These are phyloP conservation scores for Acromyrmex heyeri DNA, from an alignment of 1,140 invertebrate species.

Conservation along the genomic window DNA sequence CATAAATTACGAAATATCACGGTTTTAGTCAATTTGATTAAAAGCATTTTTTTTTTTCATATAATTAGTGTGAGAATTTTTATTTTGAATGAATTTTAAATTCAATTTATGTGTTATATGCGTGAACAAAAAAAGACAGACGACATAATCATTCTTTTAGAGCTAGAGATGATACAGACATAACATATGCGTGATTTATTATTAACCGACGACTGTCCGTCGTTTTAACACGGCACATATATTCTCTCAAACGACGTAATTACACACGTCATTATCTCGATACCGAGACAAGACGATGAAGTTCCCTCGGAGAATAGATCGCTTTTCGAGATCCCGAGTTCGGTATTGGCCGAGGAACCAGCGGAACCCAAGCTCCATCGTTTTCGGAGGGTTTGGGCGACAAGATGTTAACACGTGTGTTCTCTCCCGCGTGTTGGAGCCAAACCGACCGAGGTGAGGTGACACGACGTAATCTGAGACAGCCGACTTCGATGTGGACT, in stretches of 20 bases:
- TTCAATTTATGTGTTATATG: background rate
- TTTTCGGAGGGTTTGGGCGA: constrained; percentile 76
- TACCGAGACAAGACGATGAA: constrained; percentile 14
- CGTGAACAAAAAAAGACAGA: background rate
- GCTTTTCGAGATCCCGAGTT: constrained; percentile 33
- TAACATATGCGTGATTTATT: background rate
- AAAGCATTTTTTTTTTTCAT: too few relatives aligned
- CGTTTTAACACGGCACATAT: background rate
- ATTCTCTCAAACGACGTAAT: constrained; percentile 36
- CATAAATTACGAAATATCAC: too few relatives aligned
- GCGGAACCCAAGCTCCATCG: constrained; percentile 46
- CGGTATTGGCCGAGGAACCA: constrained; percentile 37
- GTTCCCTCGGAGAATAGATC: constrained; percentile 25
- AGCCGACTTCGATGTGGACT: constrained; percentile 73
- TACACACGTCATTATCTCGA: constrained; percentile 49
- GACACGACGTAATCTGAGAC: constrained; percentile 84
- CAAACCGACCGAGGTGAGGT: constrained; percentile 73
- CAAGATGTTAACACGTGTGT: constrained; percentile 84
- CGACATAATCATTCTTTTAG: background rate
- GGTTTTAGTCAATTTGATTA: too few relatives aligned
- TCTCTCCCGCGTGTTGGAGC: constrained; percentile 71
- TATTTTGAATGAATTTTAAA: background rate
- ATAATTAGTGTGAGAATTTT: too few relatives aligned
- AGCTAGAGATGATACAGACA: background rate
- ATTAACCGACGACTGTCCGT: background rate